Conservation (phyloP, 2,888 invertebrate genomes). For the Holacanthella duospinosa region DNA sequence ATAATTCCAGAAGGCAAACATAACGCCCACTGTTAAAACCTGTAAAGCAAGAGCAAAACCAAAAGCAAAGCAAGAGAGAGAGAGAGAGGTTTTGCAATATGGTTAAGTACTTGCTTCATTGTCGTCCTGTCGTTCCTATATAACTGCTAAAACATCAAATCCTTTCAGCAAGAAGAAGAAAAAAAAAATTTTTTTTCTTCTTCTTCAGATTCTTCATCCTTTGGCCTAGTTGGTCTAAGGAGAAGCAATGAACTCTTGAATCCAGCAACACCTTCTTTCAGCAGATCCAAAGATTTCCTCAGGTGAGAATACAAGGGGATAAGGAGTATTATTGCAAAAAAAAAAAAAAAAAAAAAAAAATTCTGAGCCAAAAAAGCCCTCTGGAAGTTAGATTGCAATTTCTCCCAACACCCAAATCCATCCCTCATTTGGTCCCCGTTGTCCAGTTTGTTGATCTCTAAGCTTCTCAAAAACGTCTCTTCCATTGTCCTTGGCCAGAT, state of each 20-base stretch:
- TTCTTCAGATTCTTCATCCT: neutral
- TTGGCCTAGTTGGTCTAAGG: neutral
- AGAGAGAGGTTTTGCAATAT: too few species aligned
- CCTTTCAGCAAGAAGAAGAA: too few species aligned
- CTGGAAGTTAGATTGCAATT: neutral
- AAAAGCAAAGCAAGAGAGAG: too few species aligned
- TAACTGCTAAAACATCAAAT: too few species aligned
- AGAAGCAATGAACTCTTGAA: neutral
- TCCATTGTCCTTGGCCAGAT: too few species aligned
- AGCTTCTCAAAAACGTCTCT: too few species aligned
- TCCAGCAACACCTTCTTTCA: neutral
- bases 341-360: neutral
- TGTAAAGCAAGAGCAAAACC: too few species aligned
- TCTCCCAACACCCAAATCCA: neutral
- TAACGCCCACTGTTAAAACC: too few species aligned
- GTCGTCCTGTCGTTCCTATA: too few species aligned
- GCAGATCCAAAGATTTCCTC: neutral
- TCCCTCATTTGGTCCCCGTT: neutral
- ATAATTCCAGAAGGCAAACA: too few species aligned
- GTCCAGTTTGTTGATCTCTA: constrained; percentile 6
- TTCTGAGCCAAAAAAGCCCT: neutral
- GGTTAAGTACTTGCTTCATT: too few species aligned
- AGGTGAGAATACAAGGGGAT: neutral
- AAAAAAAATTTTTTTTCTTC: too few species aligned
- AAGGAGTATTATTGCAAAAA: neutral